Conservation (phyloP, 1,140 invertebrate genomes). For the Doryteuthis pealeii region DNA sequence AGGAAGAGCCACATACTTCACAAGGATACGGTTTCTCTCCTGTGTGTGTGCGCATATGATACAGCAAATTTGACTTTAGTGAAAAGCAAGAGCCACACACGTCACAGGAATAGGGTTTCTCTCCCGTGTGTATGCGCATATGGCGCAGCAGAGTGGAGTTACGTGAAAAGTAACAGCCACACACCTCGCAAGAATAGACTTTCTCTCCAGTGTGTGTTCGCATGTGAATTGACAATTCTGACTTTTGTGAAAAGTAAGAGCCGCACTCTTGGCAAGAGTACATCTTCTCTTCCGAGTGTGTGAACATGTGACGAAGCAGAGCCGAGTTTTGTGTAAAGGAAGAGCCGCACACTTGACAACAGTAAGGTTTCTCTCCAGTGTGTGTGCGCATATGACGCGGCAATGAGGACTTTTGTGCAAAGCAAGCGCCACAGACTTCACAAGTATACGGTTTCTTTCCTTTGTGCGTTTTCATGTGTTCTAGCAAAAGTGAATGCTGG, state of each 20-base stretch:
- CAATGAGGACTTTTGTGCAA: background rate
- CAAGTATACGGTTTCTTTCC: background rate
- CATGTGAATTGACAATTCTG: background rate
- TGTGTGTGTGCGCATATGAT: too few relatives aligned
- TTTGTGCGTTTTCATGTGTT: background rate
- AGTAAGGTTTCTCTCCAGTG: slow-evolving; percentile 2
- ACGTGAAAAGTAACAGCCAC: too few relatives aligned
- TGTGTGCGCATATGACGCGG: background rate
- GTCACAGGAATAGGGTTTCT: too few relatives aligned
- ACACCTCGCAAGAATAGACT: too few relatives aligned
- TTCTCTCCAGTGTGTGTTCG: background rate
- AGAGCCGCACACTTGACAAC: background rate
- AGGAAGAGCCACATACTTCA: too few relatives aligned
- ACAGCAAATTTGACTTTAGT: too few relatives aligned
- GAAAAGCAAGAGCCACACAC: too few relatives aligned
- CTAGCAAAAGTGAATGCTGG: background rate
- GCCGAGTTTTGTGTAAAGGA: background rate
- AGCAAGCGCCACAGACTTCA: background rate
- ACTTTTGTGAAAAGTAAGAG: background rate
- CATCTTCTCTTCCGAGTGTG: background rate
- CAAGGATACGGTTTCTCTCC: too few relatives aligned
- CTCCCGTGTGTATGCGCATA: too few relatives aligned
- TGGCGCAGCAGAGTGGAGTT: too few relatives aligned
- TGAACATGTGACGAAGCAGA: background rate
- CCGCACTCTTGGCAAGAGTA: background rate